These are phyloP conservation scores for Fragum whitleyi DNA, from an alignment of 2,888 invertebrate species.

Conservation along the genomic window DNA sequence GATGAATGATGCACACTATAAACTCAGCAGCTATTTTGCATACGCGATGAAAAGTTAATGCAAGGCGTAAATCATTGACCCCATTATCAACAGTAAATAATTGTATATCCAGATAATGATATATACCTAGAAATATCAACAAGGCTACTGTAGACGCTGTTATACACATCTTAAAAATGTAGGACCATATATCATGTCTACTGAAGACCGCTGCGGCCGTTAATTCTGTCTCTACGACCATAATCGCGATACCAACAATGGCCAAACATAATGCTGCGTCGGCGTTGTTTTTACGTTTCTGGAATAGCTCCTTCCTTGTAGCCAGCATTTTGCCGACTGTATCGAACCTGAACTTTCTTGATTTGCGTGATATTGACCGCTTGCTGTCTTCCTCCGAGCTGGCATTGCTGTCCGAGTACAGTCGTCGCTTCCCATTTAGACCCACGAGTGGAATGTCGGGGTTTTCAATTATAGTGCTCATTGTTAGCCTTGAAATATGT, in stretches of 20 bases:
- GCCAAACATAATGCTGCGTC: constrained; percentile 81
- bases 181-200: constrained; percentile 69
- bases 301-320: constrained; percentile 82
- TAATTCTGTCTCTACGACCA: constrained; percentile 83
- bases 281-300: constrained; percentile 76
- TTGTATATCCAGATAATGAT: constrained; percentile 82
- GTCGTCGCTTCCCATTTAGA: constrained; percentile 76
- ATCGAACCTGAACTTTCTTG: constrained; percentile 71
- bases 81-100: constrained; percentile 83
- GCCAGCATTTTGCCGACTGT: constrained; percentile 83
- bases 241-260: constrained; percentile 80
- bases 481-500: constrained; percentile 41
- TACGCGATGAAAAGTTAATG: constrained; percentile 77
- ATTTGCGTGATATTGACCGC: constrained; percentile 25
- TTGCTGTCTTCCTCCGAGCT: constrained; percentile 45
- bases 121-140: constrained; percentile 81
- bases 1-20: constrained; percentile 82
- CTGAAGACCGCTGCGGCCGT: constrained; percentile 71
- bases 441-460: constrained; percentile 83
- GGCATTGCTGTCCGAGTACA: constrained; percentile 69
- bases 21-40: constrained; percentile 91
- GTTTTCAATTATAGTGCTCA: constrained; percentile 82
- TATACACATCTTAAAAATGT: constrained; percentile 79
- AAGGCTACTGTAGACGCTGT: constrained; percentile 81
- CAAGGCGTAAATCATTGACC: constrained; percentile 83